Evolutionary conservation across 1,140 invertebrate species (phyloP), one percentile per base, ranked within the genome.

Genomic region (Drosophila repleta): DNA sequence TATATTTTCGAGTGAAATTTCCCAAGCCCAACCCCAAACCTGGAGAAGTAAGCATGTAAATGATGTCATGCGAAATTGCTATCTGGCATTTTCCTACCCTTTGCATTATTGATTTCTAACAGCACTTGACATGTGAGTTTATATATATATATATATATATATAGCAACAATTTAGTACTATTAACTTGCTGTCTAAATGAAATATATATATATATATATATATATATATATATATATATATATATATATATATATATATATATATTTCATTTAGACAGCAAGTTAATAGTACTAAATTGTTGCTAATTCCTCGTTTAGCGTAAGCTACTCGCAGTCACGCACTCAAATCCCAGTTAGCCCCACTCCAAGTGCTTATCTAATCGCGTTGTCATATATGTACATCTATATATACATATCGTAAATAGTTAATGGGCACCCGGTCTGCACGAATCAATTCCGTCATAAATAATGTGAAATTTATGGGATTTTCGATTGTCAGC

Each of bases 391-490:
- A 18, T 43, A 41, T 37, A 37, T 37, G 3, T n/a, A n/a, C 11
- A 37, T n/a, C n/a, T n/a, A n/a, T n/a, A n/a, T n/a, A n/a, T n/a
- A n/a, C n/a, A n/a, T n/a, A n/a, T n/a, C n/a, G 21, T 29, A 32
- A 18, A 20, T 18, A n/a, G 6, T 43, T 43, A 43, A 15, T 41
- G 37, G 13, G 15, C 10, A 26, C 20, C 21, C 29, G 5, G n/a
- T 55, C 21, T 11, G n/a, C 3, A 15, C 15, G n/a, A 8, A 49
- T 7, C 37, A 26, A 24, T 57, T 15, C 37, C 51, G 51, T 64
- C 51, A 64, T 65, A 57, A 65, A 71, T 71, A 65, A 70, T 41
- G 35, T 6, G 18, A 60, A 61, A 62, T 62, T 68, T 29, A 62
- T 52, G 62, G 18, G 68, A 20, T 26, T 51, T 58, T n/a, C 32